phyloP scores from a whole-genome alignment of 2,888 invertebrate species.

The Ophion ventricosus region DNA sequence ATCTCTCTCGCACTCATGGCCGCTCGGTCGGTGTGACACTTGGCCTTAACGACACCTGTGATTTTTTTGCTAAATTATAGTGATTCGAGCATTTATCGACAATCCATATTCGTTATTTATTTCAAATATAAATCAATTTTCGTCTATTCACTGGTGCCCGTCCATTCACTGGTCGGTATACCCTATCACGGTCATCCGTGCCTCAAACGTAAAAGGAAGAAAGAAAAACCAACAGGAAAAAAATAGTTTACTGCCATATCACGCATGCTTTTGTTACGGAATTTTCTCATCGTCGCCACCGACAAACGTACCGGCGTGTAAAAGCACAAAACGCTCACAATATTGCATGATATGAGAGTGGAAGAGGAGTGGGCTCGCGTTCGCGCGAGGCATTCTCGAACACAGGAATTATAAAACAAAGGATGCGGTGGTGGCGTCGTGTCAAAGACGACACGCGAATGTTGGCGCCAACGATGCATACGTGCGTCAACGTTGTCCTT shows the following conservation, averaged over 20 bases:
- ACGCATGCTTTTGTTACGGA: constrained; percentile 45
- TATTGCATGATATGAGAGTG: not conserved
- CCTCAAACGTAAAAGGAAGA: not conserved
- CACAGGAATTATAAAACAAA: constrained; percentile 35
- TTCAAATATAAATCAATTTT: too few species aligned
- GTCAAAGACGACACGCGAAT: constrained; percentile 56
- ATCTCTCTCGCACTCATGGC: too few species aligned
- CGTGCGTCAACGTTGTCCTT: constrained; percentile 6
- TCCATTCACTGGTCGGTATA: too few species aligned
- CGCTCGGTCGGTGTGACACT: too few species aligned
- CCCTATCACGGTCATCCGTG: too few species aligned
- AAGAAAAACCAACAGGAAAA: not conserved
- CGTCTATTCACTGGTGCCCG: too few species aligned
- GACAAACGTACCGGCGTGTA: not conserved
- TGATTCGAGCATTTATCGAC: too few species aligned
- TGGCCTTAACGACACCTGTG: too few species aligned
- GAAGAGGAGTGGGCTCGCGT: not conserved
- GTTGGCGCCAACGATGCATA: constrained; percentile 5
- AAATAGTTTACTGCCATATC: constrained; percentile 22
- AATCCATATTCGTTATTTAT: too few species aligned
- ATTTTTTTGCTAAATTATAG: too few species aligned
- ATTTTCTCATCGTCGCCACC: constrained; percentile 55
- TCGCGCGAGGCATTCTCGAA: not conserved
- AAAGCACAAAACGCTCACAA: constrained; percentile 25
- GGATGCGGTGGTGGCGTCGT: constrained; percentile 10